phyloP scores from a whole-genome alignment of 2,888 invertebrate genomes.

The Apeira syringaria region DNA sequence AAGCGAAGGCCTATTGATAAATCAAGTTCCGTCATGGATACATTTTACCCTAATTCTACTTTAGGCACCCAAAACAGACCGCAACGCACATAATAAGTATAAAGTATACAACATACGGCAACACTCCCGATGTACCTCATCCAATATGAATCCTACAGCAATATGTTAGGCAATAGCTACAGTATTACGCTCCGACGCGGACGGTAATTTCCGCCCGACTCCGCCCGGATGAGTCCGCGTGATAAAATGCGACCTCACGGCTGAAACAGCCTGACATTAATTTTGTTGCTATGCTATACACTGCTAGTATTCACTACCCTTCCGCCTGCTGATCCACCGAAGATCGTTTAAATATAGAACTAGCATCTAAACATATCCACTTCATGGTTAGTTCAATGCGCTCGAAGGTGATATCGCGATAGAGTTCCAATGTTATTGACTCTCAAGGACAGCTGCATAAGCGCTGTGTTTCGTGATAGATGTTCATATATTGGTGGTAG shows the following conservation, averaged over 20 bases:
- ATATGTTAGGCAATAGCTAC: conserved; percentile 14
- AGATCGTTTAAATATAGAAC: too few species aligned
- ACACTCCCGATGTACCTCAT: conserved; percentile 2
- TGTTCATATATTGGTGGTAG: too few species aligned
- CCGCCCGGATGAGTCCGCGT: background rate
- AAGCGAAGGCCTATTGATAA: too few species aligned
- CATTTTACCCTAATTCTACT: too few species aligned
- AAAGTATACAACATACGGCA: background rate
- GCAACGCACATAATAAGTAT: background rate
- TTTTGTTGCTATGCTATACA: conserved; percentile 4
- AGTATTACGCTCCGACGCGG: conserved; percentile 7
- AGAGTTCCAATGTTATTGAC: too few species aligned
- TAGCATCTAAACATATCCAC: too few species aligned
- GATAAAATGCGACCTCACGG: conserved; percentile 12
- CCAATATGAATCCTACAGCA: conserved; percentile 9
- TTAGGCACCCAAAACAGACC: background rate
- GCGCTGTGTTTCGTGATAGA: too few species aligned
- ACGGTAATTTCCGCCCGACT: conserved; percentile 18
- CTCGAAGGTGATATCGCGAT: too few species aligned
- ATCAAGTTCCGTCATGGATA: too few species aligned
- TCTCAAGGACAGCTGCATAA: too few species aligned
- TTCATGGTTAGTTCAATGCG: too few species aligned
- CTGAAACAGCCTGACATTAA: background rate
- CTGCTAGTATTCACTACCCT: background rate
- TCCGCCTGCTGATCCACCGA: too few species aligned